Evolutionary conservation across 2,888 invertebrate genomes (phyloP).

Genomic region (Maniola hyperantus): DNA sequence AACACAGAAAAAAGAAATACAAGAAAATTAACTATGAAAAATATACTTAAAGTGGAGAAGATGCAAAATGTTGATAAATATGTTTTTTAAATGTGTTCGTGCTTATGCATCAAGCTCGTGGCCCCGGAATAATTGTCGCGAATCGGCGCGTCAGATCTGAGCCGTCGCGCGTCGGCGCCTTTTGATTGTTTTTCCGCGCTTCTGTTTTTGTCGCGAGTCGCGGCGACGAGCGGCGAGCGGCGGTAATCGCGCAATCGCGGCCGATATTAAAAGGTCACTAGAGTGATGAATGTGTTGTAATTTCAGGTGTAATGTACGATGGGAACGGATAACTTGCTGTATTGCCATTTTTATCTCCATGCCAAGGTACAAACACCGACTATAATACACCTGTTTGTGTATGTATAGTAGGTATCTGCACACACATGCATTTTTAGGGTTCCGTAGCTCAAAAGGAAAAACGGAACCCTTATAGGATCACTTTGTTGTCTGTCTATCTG

Average conservation of each 20-base stretch:
- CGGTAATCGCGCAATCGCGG: constrained; percentile 61
- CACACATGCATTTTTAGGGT: no score
- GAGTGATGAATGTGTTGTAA: constrained; percentile 30
- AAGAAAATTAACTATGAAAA: no score
- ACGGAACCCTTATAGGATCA: no score
- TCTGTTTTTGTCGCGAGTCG: constrained; percentile 48
- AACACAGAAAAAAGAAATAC: no score
- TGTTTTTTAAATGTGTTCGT: no score
- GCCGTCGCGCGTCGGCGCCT: constrained; percentile 70
- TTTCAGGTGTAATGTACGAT: constrained; percentile 25
- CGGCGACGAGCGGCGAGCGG: constrained; percentile 35
- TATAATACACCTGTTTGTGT: no score
- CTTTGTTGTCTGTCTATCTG: no score
- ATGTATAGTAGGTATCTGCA: no score
- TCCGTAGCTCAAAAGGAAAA: no score
- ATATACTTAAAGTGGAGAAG: no score
- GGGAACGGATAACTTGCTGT: constrained; percentile 17
- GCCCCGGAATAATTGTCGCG: constrained; percentile 55
- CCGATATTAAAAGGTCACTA: constrained; percentile 62
- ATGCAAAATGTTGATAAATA: no score
- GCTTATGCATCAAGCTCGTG: neutral
- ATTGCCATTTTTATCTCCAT: neutral
- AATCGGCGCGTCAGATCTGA: constrained; percentile 61
- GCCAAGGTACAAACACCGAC: neutral
- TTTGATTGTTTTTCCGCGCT: constrained; percentile 77